These are phyloP conservation scores for Ametastegia equiseti DNA, from an alignment of 2,888 invertebrate species.

Conservation along the genomic window DNA sequence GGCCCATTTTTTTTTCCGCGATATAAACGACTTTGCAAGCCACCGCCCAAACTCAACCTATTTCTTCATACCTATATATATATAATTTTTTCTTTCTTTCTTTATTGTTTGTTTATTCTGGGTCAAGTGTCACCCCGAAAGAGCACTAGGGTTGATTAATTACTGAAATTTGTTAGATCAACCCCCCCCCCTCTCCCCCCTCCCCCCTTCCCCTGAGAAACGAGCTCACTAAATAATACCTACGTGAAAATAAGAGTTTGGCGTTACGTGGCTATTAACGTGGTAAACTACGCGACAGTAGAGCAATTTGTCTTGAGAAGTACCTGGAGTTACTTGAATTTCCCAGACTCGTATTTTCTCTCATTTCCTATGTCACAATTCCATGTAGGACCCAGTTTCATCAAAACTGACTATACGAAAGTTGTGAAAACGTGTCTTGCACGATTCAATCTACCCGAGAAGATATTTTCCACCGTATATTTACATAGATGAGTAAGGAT, in stretches of 20 bases:
- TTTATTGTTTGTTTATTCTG: not conserved
- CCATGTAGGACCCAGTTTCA: not conserved
- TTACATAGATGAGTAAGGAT: no score
- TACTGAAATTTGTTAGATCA: not conserved
- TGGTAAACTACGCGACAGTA: not conserved
- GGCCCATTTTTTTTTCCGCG: not conserved
- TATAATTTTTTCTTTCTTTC: not conserved
- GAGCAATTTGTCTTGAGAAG: constrained; percentile 14
- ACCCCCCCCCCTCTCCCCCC: no score
- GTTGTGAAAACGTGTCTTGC: not conserved
- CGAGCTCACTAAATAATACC: constrained; percentile 20
- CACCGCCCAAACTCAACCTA: not conserved
- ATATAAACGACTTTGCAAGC: not conserved
- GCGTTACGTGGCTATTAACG: not conserved
- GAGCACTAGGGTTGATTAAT: constrained; percentile 1
- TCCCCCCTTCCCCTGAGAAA: no score
- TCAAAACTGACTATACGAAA: not conserved
- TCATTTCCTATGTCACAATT: not conserved
- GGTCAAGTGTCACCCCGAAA: not conserved
- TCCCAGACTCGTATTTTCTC: not conserved
- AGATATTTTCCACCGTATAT: constrained; percentile 2
- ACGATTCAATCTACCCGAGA: constrained; percentile 3
- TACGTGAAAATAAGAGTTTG: not conserved
- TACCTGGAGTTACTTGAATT: not conserved
- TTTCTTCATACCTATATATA: no score